Evolutionary conservation across 2,797 vertebrate genomes (phyloP).

Genomic region (Champsocephalus gunnari): DNA sequence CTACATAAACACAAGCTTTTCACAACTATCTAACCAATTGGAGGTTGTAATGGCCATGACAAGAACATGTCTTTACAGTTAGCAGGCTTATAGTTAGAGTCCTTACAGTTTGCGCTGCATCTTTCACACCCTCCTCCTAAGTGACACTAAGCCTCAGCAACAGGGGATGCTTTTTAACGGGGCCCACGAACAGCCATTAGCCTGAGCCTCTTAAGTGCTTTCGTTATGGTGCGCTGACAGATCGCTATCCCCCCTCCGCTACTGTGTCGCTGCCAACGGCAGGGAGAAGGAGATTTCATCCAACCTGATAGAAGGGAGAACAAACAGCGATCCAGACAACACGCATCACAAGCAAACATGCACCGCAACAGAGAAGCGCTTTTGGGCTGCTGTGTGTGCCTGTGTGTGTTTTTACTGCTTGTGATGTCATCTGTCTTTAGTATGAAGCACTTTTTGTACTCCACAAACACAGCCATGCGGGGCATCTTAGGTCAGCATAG

Average conservation of each 20-base stretch:
- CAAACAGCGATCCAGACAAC: constrained; percentile 69
- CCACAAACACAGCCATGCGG: constrained; percentile 62
- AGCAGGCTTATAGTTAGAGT: constrained; percentile 70
- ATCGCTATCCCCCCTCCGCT: constrained; percentile 67
- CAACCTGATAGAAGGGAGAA: constrained; percentile 73
- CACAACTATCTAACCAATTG: constrained; percentile 26
- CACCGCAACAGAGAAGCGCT: constrained; percentile 45
- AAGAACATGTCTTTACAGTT: constrained; percentile 52
- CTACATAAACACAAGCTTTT: neutral
- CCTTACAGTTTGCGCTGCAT: constrained; percentile 63
- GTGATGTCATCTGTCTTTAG: constrained; percentile 72
- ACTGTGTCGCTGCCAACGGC: constrained; percentile 59
- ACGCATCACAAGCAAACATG: constrained; percentile 69
- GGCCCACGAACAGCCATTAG: constrained; percentile 74
- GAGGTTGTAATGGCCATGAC: constrained; percentile 33
- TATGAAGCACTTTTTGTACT: constrained; percentile 64
- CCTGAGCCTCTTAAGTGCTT: constrained; percentile 80
- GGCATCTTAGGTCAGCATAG: constrained; percentile 65
- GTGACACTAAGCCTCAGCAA: constrained; percentile 79
- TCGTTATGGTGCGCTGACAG: constrained; percentile 73
- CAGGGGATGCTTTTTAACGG: constrained; percentile 76
- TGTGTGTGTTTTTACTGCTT: constrained; percentile 39
- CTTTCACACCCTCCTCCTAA: constrained; percentile 74
- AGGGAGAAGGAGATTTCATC: constrained; percentile 66
- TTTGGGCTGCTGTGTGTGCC: constrained; percentile 34